Conservation (phyloP, 1,140 invertebrate genomes). For the Drosophila nikananu region DNA sequence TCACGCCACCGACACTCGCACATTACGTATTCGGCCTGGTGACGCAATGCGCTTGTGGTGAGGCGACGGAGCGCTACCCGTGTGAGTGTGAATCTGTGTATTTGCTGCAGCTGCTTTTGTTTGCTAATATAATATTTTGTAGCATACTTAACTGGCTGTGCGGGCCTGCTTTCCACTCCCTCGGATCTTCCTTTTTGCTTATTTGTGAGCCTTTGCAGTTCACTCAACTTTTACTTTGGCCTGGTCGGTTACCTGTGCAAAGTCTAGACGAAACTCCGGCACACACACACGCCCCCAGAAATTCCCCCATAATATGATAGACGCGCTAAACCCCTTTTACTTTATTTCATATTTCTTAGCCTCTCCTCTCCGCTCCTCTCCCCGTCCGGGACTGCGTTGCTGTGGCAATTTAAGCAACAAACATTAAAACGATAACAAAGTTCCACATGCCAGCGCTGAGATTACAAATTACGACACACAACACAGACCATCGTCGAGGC, state of each 20-base stretch:
- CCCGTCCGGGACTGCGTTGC: slow-evolving; percentile 45
- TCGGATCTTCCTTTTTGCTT: slow-evolving; percentile 36
- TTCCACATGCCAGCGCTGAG: slow-evolving; percentile 61
- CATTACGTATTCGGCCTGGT: slow-evolving; percentile 60
- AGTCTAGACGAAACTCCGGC: slow-evolving; percentile 60
- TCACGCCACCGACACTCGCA: slow-evolving; percentile 35
- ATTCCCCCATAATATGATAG: slow-evolving; percentile 64
- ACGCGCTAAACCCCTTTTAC: slow-evolving; percentile 61
- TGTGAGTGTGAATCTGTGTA: slow-evolving; percentile 18
- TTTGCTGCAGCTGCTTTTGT: slow-evolving; percentile 71
- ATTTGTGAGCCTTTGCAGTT: slow-evolving; percentile 59
- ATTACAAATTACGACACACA: slow-evolving; percentile 78
- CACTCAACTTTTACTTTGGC: slow-evolving; percentile 70
- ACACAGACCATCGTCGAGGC: slow-evolving; percentile 63
- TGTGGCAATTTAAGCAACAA: slow-evolving; percentile 70
- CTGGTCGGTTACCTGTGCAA: slow-evolving; percentile 63
- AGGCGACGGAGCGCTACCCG: slow-evolving; percentile 16
- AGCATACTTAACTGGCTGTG: slow-evolving; percentile 49
- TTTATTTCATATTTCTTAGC: slow-evolving; percentile 45
- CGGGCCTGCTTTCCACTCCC: slow-evolving; percentile 26
- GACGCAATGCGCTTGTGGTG: slow-evolving; percentile 71
- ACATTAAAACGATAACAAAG: slow-evolving; percentile 80
- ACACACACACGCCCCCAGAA: slow-evolving; percentile 8
- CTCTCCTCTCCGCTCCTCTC: neutral
- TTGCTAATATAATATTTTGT: slow-evolving; percentile 80